Evolutionary conservation across 1,140 invertebrate species (phyloP), one percentile per base, ranked within the genome.

Genomic region (Belonocnema kinseyi): DNA sequence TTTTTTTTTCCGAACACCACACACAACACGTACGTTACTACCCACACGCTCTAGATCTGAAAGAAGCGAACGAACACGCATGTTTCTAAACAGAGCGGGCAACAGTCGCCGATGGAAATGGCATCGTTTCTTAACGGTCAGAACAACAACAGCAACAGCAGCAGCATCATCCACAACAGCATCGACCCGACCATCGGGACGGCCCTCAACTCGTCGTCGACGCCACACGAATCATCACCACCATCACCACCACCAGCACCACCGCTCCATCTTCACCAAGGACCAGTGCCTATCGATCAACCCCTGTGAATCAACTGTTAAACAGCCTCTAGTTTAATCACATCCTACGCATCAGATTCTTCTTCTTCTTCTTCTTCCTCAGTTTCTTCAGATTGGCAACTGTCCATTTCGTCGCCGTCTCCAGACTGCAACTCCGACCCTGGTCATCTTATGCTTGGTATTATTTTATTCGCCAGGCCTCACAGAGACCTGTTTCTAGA

Each of bases 71-170:
- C 89, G 90, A 91, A 91, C 88, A 90, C 87, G 87, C 88, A 91
- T 91, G 87, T 91, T 91, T 91, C 89, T 91, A 85, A 91, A 91
- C 89, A 91, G 90, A 91, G 86, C 88, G 90, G 89, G 84, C 89
- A 89, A 84, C 88, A 91, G 76, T 85, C 90, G 73, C 85, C 89
- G 85, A 93, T 94, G 90, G 93, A 94, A 91, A 92, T 94, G 92
- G 92, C 93, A 53, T 92, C 92, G 82, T 93, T 93, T 90, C 90
- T 93, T 82, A 91, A 93, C 83, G 92, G 92, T 56, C 92, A 93
- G 84, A 93, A 93, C 90, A 93, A 93, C 92, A 93, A 93, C 86
- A 90, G 90, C 80, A 92, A 5, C 26, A 33, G 26, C 26, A 26
- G 21, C 21, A 26, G 88, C 81, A 74, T 88, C 81, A 74, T 71